Base-by-base conservation (phyloP, 2,113 vertebrate species). In the Lipophrys pholis region DNA sequence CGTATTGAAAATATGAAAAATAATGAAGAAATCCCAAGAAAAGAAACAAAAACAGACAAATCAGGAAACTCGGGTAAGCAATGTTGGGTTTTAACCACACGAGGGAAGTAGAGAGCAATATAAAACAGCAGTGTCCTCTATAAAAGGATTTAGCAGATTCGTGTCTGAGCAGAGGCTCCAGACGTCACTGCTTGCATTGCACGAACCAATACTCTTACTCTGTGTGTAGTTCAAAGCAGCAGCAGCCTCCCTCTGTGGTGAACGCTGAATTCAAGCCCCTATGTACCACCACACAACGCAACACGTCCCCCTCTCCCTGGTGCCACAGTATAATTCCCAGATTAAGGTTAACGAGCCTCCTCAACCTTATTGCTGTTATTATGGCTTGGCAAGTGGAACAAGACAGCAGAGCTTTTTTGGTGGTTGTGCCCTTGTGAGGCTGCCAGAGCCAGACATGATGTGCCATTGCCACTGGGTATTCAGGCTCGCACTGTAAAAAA, bases 291-390 rank as follows among this genome's bases (percentile, higher is more conserved):
- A 78, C 75, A 68, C 57, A 81, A 60, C 73, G 54, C 73, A 80
- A 76, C 87, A 86, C 56, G 45, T 56, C 75, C 56, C 74, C 79
- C 66, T 84, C 71, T 82, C 49, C 41, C 60, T 76, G 80, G 80
- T 83, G 84, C 88, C 90, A 87, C 82, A 83, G 78, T 69, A 39
- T 89, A 88, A 92, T 90, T 88, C 85, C 73, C 76, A 83, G 85
- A 91, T 92, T 89, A 89, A 87, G 87, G 84, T 87, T 88, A 90
- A 90, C 80, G 50, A 90, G 86, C 78, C 77, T 81, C 73, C 86
- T 59, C 66, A 78, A 84, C 86, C 86, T 78, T 86, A 88, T 76
- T 87, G 85, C 78, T 90, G 85, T 86, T 86, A 87, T 90, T 90
- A 87, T 90, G 82, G 82, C 57, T 86, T 91, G 88, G 79, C 82